These are phyloP conservation scores for Pimephales promelas DNA, from an alignment of 2,113 vertebrate genomes.

Conservation along the genomic window DNA sequence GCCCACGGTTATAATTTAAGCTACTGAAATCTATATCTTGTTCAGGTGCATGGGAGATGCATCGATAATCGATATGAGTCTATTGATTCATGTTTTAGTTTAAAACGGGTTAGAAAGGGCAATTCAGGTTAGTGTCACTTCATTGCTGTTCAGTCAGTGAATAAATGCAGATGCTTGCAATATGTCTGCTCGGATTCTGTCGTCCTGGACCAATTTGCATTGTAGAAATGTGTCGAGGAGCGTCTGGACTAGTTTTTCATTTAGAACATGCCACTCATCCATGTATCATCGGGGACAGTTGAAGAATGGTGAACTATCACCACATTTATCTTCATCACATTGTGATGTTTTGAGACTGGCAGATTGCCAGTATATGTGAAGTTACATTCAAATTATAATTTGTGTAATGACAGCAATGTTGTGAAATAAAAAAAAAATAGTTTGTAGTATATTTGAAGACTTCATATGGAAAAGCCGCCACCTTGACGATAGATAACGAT, in stretches of 20 bases:
- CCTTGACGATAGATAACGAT: too few species aligned
- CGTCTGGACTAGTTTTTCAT: conserved; percentile 16
- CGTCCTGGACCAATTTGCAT: neutral
- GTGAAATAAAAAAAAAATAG: neutral
- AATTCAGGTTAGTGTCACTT: neutral
- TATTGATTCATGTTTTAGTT: neutral
- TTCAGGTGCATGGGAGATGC: neutral
- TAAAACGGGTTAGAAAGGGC: neutral
- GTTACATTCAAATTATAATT: neutral
- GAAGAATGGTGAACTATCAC: neutral
- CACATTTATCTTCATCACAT: conserved; percentile 15
- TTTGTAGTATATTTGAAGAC: too few species aligned
- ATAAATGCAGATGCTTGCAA: neutral
- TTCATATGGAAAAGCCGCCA: too few species aligned
- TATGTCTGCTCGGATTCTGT: neutral
- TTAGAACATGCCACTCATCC: neutral
- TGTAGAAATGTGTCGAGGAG: conserved; percentile 2
- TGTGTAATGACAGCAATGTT: neutral
- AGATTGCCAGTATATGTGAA: neutral
- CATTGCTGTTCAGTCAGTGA: neutral
- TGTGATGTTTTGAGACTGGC: neutral
- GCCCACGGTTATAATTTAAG: neutral
- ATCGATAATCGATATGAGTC: neutral
- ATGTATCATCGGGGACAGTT: neutral
- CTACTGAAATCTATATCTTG: conserved; percentile 5